phyloP scores from a whole-genome alignment of 2,888 invertebrate genomes.

The Cheilosia vulpina region DNA sequence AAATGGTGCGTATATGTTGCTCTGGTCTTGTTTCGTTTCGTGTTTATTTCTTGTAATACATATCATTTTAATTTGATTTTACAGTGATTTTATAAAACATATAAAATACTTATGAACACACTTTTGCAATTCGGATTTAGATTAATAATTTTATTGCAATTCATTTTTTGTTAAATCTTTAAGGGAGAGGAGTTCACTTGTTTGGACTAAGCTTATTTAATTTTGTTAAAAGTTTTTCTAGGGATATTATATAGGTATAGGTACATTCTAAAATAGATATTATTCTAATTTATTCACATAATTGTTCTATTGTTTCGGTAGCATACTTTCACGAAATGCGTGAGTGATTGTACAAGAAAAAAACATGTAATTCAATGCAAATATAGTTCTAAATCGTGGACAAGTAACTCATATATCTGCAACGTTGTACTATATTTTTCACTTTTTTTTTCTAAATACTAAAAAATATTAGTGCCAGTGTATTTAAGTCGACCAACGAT shows the following conservation, averaged over 20 bases:
- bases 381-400: too few relatives aligned
- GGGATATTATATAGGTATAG: conserved; percentile 3
- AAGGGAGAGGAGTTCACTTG: not conserved
- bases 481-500: too few relatives aligned
- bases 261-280: conserved; percentile 22
- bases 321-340: conserved; percentile 18
- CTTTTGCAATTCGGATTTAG: conserved; percentile 22
- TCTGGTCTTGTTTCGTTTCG: conserved; percentile 18
- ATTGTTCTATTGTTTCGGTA: conserved; percentile 38
- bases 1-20: conserved; percentile 22
- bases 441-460: too few relatives aligned
- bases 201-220: conserved; percentile 11
- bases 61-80: not conserved
- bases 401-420: too few relatives aligned
- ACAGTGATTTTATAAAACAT: conserved; percentile 40
- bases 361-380: not conserved
- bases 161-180: not conserved
- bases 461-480: too few relatives aligned
- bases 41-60: not conserved
- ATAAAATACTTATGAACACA: conserved; percentile 47
- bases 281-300: conserved; percentile 48
- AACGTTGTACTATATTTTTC: too few relatives aligned
- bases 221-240: conserved; percentile 1
- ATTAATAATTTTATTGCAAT: conserved; percentile 18
- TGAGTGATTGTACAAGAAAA: not conserved